phyloP scores from a whole-genome alignment of 1,140 invertebrate genomes.

The Psilanteris sp. region DNA sequence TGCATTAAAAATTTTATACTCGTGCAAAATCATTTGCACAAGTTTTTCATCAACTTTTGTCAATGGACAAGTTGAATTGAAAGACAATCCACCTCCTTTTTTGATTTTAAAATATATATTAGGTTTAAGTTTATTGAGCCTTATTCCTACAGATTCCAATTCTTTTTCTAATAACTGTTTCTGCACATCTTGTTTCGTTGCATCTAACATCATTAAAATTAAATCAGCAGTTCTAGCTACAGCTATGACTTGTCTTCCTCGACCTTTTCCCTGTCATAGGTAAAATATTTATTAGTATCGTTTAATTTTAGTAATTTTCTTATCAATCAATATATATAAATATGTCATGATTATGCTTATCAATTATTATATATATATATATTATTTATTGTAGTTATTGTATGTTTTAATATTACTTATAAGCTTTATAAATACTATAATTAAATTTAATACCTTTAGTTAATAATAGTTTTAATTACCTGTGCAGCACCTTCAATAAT shows the following conservation, averaged over 20 bases:
- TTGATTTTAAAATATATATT: constrained; percentile 99
- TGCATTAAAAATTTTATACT: constrained; percentile 99
- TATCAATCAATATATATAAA: too few species aligned
- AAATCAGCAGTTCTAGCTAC: constrained; percentile 97
- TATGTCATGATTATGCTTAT: too few species aligned
- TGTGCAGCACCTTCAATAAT: constrained; percentile 98
- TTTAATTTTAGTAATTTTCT: too few species aligned
- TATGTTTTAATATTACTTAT: too few species aligned
- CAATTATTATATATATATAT: too few species aligned
- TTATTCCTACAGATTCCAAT: constrained; percentile 97
- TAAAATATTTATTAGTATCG: too few species aligned
- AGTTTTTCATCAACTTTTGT: constrained; percentile 98
- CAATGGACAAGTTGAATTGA: constrained; percentile 96
- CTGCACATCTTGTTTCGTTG: constrained; percentile 97
- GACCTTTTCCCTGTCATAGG: constrained; percentile 78
- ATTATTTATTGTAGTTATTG: too few species aligned
- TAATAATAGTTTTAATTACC: too few species aligned
- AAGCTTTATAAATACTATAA: too few species aligned
- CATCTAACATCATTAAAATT: constrained; percentile 99
- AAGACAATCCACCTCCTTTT: constrained; percentile 99
- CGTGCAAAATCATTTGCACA: constrained; percentile 98
- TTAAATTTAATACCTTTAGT: too few species aligned
- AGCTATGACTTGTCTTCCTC: constrained; percentile 90
- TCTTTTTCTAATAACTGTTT: constrained; percentile 93
- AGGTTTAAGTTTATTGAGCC: constrained; percentile 95